Evolutionary conservation across 2,113 vertebrate genomes (phyloP).

Genomic region (Tor tambroides): DNA sequence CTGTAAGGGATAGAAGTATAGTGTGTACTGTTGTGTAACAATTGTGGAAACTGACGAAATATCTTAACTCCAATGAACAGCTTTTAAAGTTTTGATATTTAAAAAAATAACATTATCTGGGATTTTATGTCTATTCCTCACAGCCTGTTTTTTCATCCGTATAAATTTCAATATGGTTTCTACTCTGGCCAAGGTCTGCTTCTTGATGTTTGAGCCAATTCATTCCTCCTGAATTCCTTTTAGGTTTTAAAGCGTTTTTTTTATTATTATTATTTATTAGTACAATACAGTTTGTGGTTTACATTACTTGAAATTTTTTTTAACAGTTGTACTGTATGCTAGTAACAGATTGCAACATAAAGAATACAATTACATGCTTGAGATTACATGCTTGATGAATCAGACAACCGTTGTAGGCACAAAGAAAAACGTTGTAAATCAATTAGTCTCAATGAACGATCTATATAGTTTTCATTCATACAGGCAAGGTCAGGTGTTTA

Average conservation of each 20-base stretch:
- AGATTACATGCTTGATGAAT: neutral
- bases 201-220: neutral
- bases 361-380: neutral
- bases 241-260: neutral
- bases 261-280: neutral
- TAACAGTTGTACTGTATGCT: neutral
- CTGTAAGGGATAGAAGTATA: neutral
- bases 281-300: neutral
- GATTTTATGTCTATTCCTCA: neutral
- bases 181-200: neutral
- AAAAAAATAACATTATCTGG: neutral
- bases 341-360: neutral
- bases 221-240: neutral
- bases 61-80: neutral
- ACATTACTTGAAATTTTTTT: neutral
- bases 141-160: neutral
- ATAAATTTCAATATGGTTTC: neutral
- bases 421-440: neutral
- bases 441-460: neutral
- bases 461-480: neutral
- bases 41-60: neutral
- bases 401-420: neutral
- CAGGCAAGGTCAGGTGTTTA: neutral
- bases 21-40: neutral
- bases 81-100: neutral